Conservation (phyloP, 2,113 vertebrate genomes). For the Sylvietta virens region DNA sequence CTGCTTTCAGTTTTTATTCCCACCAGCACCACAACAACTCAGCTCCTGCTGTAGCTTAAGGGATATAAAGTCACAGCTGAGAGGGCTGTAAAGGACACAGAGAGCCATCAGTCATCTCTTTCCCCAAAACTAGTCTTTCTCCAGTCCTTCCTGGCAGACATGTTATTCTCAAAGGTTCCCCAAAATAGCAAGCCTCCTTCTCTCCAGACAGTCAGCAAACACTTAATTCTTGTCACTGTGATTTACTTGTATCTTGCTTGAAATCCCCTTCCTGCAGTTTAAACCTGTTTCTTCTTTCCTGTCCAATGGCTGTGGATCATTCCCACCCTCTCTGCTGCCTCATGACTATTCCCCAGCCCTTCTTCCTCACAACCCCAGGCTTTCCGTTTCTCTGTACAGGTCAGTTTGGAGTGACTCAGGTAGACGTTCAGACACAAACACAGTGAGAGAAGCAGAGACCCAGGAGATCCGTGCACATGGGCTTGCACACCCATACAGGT, state of each 20-base stretch:
- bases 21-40: neutral
- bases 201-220: conserved; percentile 25
- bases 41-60: neutral
- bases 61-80: conserved; percentile 32
- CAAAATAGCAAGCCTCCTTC: neutral
- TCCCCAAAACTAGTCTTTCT: neutral
- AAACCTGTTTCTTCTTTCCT: conserved; percentile 30
- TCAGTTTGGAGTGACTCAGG: neutral
- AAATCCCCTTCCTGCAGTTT: conserved; percentile 37
- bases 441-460: neutral
- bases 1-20: neutral
- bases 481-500: neutral
- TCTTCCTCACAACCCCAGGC: neutral
- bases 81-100: neutral
- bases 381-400: neutral
- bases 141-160: neutral
- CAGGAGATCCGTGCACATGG: rapidly evolving
- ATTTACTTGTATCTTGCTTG: conserved; percentile 22
- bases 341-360: neutral
- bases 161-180: neutral
- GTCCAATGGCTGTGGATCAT: neutral
- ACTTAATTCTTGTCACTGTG: conserved; percentile 52
- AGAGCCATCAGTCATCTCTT: neutral
- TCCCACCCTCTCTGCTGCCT: neutral
- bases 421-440: neutral